Percentiles rank a stretch among this genome's conserved stretches.
Evolutionary conservation across 1,140 invertebrate genomes (phyloP).

Genomic region (Sycophila sp.): DNA sequence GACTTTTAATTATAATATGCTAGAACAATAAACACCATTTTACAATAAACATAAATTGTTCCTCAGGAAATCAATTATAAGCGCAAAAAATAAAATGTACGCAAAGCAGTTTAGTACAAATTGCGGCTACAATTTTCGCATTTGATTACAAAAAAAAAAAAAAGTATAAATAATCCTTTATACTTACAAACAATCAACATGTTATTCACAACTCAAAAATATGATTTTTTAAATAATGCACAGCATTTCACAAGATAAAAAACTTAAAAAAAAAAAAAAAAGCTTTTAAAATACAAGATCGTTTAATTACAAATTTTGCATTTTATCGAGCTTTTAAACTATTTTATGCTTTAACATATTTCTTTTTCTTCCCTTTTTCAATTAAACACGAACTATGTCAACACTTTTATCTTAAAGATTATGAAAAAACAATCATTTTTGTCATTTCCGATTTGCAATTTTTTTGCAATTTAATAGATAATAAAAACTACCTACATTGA

Average conservation of each 20-base stretch:
- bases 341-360: neutral
- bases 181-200: conserved; percentile 7
- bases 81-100: conserved; percentile 7
- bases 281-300: neutral
- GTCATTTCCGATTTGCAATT: too few species aligned
- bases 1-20: neutral
- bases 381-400: too few species aligned
- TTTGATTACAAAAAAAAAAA: conserved; percentile 4
- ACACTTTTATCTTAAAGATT: neutral
- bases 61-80: conserved; percentile 11
- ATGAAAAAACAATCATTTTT: too few species aligned
- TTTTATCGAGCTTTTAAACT: neutral
- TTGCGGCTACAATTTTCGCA: neutral
- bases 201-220: conserved; percentile 1
- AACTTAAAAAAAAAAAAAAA: conserved; percentile 28
- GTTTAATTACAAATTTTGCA: neutral
- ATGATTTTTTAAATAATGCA: conserved; percentile 1
- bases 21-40: neutral
- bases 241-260: conserved; percentile 10
- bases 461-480: too few species aligned
- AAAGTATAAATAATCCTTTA: neutral
- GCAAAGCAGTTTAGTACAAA: neutral
- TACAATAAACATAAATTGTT: neutral
- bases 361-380: too few species aligned
- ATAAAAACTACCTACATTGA: too few species aligned